phyloP scores from a whole-genome alignment of 2,113 vertebrate genomes.

The Alexandromys fortis region DNA sequence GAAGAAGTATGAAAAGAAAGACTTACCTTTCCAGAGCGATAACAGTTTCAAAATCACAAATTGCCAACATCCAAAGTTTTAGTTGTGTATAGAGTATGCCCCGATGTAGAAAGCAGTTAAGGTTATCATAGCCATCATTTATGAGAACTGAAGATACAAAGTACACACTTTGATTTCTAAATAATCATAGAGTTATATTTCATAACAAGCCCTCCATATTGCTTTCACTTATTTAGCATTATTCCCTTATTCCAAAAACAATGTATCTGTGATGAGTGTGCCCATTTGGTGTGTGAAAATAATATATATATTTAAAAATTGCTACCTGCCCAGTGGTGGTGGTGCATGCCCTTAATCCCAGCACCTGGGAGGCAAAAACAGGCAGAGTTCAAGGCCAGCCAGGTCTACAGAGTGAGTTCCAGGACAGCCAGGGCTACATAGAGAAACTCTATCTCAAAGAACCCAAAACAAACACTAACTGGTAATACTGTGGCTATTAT shows the following conservation, averaged over 20 bases:
- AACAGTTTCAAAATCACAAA: constrained; percentile 88
- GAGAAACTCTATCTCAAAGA: not conserved
- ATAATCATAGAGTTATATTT: constrained; percentile 40
- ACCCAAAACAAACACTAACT: not conserved
- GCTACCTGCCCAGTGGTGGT: not conserved
- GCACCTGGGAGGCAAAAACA: not conserved
- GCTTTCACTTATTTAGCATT: constrained; percentile 11
- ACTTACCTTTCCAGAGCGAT: constrained; percentile 88
- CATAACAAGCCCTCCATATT: not conserved
- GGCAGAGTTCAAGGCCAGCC: not conserved
- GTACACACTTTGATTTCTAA: constrained; percentile 33
- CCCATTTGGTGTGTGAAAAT: not conserved
- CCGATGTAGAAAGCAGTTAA: constrained; percentile 86
- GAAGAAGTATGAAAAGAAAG: constrained; percentile 50
- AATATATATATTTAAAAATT: not conserved
- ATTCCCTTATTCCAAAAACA: not conserved
- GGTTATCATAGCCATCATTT: constrained; percentile 85
- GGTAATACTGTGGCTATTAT: not conserved
- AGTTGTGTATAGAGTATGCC: constrained; percentile 86
- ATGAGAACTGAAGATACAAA: constrained; percentile 85
- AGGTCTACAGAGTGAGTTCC: not conserved
- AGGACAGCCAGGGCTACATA: not conserved
- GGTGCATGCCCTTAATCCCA: not conserved
- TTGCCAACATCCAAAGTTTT: constrained; percentile 83
- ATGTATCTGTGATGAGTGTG: not conserved